Percentiles rank a stretch among this genome's conserved stretches.
These are phyloP conservation scores for Phymorhynchus buccinoides DNA, from an alignment of 1,140 invertebrate species.

Conservation along the genomic window DNA sequence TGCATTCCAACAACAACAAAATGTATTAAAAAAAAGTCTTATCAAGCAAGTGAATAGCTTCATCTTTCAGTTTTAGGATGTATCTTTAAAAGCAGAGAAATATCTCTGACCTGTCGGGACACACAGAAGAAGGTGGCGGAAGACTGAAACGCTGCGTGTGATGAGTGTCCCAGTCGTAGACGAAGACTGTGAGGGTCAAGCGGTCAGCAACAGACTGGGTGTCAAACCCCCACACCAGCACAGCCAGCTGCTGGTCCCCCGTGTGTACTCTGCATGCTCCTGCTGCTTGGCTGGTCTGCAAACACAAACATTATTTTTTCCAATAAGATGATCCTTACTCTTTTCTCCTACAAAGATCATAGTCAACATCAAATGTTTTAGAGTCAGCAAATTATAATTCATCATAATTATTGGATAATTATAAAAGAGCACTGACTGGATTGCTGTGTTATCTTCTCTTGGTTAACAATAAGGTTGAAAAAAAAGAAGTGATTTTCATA, in stretches of 20 bases:
- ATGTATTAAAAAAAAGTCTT: no score
- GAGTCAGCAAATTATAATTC: no score
- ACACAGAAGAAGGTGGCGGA: neutral
- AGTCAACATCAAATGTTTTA: no score
- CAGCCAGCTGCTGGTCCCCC: neutral
- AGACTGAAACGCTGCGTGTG: slow-evolving; percentile 18
- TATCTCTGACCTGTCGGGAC: neutral
- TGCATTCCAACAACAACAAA: no score
- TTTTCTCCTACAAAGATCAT: no score
- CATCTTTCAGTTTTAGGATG: neutral
- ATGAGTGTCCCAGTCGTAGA: slow-evolving; percentile 18
- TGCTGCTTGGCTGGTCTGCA: slow-evolving; percentile 15
- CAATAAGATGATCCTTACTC: no score
- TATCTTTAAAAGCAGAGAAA: neutral
- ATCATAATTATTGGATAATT: no score
- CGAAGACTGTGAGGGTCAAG: neutral
- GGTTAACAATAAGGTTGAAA: no score
- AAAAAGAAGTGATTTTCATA: no score
- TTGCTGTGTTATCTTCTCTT: no score
- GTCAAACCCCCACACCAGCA: slow-evolving; percentile 1
- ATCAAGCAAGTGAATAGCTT: neutral
- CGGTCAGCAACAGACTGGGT: neutral
- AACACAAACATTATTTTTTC: neutral
- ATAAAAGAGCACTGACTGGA: no score
- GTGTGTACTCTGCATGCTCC: slow-evolving; percentile 15